Evolutionary conservation across 2,888 invertebrate genomes (phyloP).

Genomic region (Himalopsyche kuldschensis): DNA sequence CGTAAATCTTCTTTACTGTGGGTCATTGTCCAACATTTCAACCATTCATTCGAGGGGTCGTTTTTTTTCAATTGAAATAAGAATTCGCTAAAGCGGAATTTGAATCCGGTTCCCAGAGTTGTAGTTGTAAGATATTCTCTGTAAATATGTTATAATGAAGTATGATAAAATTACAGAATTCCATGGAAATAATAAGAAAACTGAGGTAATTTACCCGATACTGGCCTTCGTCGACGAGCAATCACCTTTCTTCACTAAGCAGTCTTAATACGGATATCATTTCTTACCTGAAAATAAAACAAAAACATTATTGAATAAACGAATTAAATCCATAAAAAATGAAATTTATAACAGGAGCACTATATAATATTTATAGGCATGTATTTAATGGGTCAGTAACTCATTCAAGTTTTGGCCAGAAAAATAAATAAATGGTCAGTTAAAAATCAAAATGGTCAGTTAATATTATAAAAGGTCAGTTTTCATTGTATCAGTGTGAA

Average conservation of each 20-base stretch:
- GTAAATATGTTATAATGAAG: not conserved
- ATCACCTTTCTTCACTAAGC: not conserved
- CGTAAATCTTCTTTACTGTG: not conserved
- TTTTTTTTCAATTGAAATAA: not conserved
- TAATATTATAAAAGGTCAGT: too few relatives aligned
- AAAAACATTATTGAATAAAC: not conserved
- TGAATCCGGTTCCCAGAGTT: not conserved
- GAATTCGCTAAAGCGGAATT: not conserved
- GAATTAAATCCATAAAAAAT: too few relatives aligned
- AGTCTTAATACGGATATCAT: not conserved
- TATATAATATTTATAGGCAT: too few relatives aligned
- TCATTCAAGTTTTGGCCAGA: too few relatives aligned
- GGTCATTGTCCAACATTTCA: not conserved
- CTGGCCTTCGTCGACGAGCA: not conserved
- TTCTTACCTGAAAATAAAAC: not conserved
- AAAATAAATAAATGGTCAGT: too few relatives aligned
- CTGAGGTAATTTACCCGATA: not conserved
- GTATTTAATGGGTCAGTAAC: too few relatives aligned
- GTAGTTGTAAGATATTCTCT: not conserved
- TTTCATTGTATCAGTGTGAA: too few relatives aligned
- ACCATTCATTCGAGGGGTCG: not conserved
- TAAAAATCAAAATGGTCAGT: too few relatives aligned
- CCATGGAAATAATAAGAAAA: not conserved
- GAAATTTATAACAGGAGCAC: too few relatives aligned
- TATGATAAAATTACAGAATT: not conserved